phyloP scores from a whole-genome alignment of 2,797 vertebrate genomes.

The Salmo trutta region DNA sequence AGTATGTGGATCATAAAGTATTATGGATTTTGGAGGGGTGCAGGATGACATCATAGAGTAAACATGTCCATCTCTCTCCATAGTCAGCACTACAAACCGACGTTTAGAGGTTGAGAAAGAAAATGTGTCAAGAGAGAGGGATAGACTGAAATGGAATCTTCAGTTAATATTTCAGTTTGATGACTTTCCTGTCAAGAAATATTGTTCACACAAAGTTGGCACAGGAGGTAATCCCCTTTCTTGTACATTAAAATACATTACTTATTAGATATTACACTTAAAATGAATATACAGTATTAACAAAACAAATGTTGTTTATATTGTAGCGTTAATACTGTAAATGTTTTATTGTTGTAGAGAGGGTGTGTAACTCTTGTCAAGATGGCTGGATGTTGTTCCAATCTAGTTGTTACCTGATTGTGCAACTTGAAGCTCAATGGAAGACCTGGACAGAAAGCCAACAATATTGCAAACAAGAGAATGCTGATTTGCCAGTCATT shows the following conservation, averaged over 20 bases:
- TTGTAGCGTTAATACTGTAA: no score
- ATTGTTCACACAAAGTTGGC: conserved; percentile 55
- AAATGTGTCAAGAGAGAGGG: conserved; percentile 35
- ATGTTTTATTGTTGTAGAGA: neutral
- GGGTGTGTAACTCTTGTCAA: conserved; percentile 62
- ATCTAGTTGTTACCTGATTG: conserved; percentile 65
- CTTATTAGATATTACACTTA: no score
- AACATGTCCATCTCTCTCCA: neutral
- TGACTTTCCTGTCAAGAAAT: conserved; percentile 12
- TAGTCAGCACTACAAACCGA: conserved; percentile 37
- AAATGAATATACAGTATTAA: no score
- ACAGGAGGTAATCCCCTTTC: neutral
- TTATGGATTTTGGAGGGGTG: neutral
- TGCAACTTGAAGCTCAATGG: rapidly evolving
- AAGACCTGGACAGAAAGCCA: conserved; percentile 9
- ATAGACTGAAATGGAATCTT: conserved; percentile 60
- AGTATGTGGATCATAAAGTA: conserved; percentile 34
- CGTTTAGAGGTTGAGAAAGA: conserved; percentile 27
- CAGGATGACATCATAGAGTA: neutral
- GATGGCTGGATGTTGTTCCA: conserved; percentile 60
- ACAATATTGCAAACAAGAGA: rapidly evolving
- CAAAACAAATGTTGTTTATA: no score
- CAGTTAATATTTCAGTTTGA: conserved; percentile 46
- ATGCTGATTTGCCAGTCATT: conserved; percentile 58
- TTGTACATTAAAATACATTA: no score